Conservation (phyloP, 35 echinoderm and acorn worm species). For the Heliocidaris erythrogramma region DNA sequence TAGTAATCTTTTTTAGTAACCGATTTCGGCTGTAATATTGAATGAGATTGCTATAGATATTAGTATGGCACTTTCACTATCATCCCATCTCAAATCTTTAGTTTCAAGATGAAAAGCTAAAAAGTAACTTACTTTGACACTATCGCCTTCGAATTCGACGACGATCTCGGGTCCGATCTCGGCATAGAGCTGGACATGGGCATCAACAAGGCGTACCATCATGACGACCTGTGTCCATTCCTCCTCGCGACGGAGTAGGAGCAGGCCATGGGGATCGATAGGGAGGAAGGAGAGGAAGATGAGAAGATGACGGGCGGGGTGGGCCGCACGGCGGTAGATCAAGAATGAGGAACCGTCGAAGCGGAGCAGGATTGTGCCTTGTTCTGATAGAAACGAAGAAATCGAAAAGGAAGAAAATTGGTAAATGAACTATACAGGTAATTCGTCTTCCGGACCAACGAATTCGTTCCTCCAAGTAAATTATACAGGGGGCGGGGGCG, state of each 20-base stretch:
- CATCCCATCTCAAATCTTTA: neutral
- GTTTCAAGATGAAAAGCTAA: too few relatives aligned
- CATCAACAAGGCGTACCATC: constrained; percentile 38
- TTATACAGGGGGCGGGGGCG: neutral
- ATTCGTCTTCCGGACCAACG: neutral
- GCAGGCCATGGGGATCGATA: constrained; percentile 48
- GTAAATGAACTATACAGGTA: neutral
- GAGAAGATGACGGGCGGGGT: constrained; percentile 71
- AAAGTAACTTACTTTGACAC: constrained; percentile 48
- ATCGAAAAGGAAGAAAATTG: neutral
- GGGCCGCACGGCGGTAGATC: constrained; percentile 62
- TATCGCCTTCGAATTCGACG: constrained; percentile 45
- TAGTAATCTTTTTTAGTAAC: too few relatives aligned
- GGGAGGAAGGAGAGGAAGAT: constrained; percentile 73
- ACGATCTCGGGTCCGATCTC: constrained; percentile 51
- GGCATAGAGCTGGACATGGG: constrained; percentile 60
- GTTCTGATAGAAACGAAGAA: constrained; percentile 20
- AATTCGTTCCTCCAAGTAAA: neutral
- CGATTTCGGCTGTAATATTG: too few relatives aligned
- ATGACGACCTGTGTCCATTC: constrained; percentile 39
- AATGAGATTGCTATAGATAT: too few relatives aligned
- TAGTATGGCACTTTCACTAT: neutral
- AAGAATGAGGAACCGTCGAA: constrained; percentile 77
- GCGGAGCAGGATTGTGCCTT: constrained; percentile 6
- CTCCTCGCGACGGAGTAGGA: constrained; percentile 65